These are phyloP conservation scores for Gymnocephalus cernua DNA, from an alignment of 2,113 vertebrate genomes.

Conservation along the genomic window DNA sequence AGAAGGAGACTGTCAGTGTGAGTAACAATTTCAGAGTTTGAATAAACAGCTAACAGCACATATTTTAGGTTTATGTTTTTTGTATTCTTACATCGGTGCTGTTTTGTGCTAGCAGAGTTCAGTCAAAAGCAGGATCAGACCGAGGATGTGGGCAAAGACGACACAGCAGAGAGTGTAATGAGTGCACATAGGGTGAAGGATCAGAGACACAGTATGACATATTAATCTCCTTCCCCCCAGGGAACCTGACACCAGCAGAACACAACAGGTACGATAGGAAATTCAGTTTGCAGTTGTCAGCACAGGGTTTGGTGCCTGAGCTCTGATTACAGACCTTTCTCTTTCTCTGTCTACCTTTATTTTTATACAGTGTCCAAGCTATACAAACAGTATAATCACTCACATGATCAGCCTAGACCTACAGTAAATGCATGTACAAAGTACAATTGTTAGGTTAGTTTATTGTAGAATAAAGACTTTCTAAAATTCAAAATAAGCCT, in stretches of 20 bases:
- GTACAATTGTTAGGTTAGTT: not conserved
- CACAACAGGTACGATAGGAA: slow-evolving; percentile 66
- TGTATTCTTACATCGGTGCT: slow-evolving; percentile 17
- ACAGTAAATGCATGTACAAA: not conserved
- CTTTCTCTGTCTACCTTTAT: not conserved
- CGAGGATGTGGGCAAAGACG: slow-evolving; percentile 32
- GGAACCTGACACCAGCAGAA: slow-evolving; percentile 65
- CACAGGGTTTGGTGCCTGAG: slow-evolving; percentile 17
- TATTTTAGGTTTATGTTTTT: slow-evolving; percentile 16
- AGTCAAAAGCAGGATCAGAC: slow-evolving; percentile 48
- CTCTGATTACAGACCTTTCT: slow-evolving; percentile 30
- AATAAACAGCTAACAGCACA: slow-evolving; percentile 3
- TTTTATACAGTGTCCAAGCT: not conserved
- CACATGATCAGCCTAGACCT: not conserved
- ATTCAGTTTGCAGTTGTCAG: slow-evolving; percentile 56
- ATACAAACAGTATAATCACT: not conserved
- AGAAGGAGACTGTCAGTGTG: not conserved
- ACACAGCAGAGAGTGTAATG: slow-evolving; percentile 50
- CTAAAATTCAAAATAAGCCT: not conserved
- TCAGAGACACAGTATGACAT: slow-evolving; percentile 69
- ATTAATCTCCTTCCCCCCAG: slow-evolving; percentile 70
- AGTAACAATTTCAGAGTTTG: slow-evolving; percentile 8
- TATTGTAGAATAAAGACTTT: not conserved
- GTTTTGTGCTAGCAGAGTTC: slow-evolving; percentile 11
- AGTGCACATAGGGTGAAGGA: slow-evolving; percentile 59